phyloP scores from a whole-genome alignment of 2,797 vertebrate species.

The Astyanax mexicanus region DNA sequence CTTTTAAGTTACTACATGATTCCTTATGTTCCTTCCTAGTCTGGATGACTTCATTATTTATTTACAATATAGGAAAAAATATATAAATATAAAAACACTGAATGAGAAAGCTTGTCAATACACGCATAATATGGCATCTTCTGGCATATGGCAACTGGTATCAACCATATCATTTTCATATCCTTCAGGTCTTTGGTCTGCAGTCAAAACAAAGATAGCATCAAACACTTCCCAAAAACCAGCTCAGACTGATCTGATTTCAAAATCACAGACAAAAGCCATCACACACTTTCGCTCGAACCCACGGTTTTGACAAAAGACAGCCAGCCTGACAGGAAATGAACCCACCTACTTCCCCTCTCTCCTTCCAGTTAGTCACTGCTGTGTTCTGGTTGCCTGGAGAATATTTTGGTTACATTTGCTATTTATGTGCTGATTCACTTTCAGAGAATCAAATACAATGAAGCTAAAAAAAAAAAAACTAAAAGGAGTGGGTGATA shows the following conservation, averaged over 20 bases:
- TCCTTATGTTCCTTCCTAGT: too few relatives aligned
- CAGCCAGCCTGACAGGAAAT: not conserved
- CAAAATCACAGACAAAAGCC: not conserved
- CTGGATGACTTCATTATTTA: too few relatives aligned
- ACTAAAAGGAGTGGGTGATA: too few relatives aligned
- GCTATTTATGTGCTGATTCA: not conserved
- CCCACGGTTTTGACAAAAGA: not conserved
- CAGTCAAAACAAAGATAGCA: not conserved
- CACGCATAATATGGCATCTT: too few relatives aligned
- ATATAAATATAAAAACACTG: too few relatives aligned
- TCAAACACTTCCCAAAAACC: not conserved
- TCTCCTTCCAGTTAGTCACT: conserved; percentile 27
- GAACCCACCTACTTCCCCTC: conserved; percentile 43
- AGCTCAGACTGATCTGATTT: not conserved
- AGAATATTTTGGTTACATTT: conserved; percentile 15
- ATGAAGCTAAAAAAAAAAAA: too few relatives aligned
- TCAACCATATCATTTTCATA: too few relatives aligned
- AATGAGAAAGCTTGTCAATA: too few relatives aligned
- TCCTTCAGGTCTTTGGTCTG: too few relatives aligned
- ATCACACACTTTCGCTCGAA: not conserved
- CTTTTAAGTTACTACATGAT: too few relatives aligned
- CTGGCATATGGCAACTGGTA: too few relatives aligned
- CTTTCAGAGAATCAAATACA: not conserved
- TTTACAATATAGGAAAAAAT: too few relatives aligned
- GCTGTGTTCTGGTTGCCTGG: conserved; percentile 30